Percentiles rank a stretch among this genome's conserved stretches.
Conservation (phyloP, 2,888 invertebrate genomes). For the Crepidodera aurea region DNA sequence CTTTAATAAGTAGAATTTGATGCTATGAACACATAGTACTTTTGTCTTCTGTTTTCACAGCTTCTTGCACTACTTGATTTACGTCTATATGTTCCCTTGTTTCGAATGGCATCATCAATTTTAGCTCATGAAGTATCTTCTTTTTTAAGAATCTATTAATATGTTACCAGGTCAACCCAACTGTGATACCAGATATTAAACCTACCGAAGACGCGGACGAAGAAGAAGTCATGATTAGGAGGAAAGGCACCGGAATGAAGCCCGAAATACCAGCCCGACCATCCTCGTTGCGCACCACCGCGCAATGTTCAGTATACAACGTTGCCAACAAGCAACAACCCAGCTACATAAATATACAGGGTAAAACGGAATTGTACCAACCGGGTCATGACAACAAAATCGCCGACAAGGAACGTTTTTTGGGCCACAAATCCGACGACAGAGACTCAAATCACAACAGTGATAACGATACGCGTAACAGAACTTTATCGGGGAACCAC, state of each 20-base stretch:
- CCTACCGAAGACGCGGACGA: conserved; percentile 24
- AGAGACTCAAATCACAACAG: conserved; percentile 23
- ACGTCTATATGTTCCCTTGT: too few relatives aligned
- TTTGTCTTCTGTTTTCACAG: too few relatives aligned
- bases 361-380: conserved; percentile 50
- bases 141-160: too few relatives aligned
- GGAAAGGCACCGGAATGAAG: conserved; percentile 62
- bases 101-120: too few relatives aligned
- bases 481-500: conserved; percentile 16
- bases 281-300: conserved; percentile 72
- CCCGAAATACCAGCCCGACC: conserved; percentile 85
- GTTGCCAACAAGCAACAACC: conserved; percentile 78
- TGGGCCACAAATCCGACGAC: conserved; percentile 51
- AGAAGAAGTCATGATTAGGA: conserved; percentile 64
- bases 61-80: too few relatives aligned
- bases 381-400: conserved; percentile 60
- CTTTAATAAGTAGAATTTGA: too few relatives aligned
- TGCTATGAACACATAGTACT: too few relatives aligned
- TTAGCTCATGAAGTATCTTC: too few relatives aligned
- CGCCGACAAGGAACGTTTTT: conserved; percentile 59
- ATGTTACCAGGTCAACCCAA: conserved; percentile 10
- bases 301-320: conserved; percentile 71
- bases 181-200: conserved; percentile 30
- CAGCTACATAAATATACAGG: conserved; percentile 60
- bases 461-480: conserved; percentile 6